Conservation (phyloP, 2,113 vertebrate species). For the Megaleporinus macrocephalus region DNA sequence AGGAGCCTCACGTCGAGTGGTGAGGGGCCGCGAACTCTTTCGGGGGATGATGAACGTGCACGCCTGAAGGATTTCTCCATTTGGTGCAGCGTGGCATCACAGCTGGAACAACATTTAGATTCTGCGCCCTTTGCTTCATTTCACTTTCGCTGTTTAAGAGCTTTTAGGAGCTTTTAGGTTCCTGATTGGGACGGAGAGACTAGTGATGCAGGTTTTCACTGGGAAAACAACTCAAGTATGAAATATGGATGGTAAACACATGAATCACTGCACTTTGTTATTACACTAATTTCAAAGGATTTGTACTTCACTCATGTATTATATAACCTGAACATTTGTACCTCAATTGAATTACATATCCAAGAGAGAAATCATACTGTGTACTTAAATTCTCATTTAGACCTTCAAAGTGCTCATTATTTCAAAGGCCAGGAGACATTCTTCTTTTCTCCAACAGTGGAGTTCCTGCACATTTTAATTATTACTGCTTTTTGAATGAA, state of each 20-base stretch:
- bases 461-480: too few relatives aligned
- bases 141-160: neutral
- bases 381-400: too few relatives aligned
- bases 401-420: too few relatives aligned
- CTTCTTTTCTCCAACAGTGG: too few relatives aligned
- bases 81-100: neutral
- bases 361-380: too few relatives aligned
- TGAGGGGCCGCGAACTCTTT: slow-evolving; percentile 35
- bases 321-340: too few relatives aligned
- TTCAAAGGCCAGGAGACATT: too few relatives aligned
- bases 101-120: slow-evolving; percentile 16
- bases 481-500: too few relatives aligned
- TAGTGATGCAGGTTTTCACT: neutral
- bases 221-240: neutral
- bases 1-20: slow-evolving; percentile 27
- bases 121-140: neutral
- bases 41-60: slow-evolving; percentile 12
- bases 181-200: neutral
- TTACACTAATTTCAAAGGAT: too few relatives aligned
- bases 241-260: neutral
- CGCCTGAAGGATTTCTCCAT: slow-evolving; percentile 31
- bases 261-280: too few relatives aligned
- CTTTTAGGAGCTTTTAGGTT: neutral
- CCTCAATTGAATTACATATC: too few relatives aligned
- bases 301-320: too few relatives aligned